phyloP scores from a whole-genome alignment of 2,113 vertebrate species.

The Thalassarche chlororhynchos region DNA sequence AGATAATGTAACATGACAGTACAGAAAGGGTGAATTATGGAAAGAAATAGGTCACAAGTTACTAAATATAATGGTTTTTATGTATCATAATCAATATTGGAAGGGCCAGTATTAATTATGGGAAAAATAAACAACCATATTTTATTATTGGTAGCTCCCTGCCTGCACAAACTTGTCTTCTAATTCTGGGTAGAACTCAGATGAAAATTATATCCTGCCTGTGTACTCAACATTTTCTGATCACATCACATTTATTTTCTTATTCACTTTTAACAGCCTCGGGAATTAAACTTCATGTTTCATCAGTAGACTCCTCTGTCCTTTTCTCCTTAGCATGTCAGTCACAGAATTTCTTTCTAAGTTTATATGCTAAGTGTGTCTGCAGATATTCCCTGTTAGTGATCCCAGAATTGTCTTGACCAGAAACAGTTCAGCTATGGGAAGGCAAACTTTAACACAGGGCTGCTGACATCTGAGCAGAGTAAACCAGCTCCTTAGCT shows the following conservation, averaged over 20 bases:
- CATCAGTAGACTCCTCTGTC: background rate
- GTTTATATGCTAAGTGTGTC: background rate
- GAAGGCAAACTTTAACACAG: accelerated
- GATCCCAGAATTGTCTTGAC: background rate
- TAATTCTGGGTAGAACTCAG: background rate
- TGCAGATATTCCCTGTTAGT: background rate
- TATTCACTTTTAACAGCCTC: background rate
- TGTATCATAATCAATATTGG: background rate
- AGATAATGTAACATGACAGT: background rate
- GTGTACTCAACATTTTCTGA: background rate
- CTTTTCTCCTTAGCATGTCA: background rate
- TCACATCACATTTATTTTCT: background rate
- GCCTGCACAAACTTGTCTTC: background rate
- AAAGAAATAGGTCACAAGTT: background rate
- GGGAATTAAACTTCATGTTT: background rate
- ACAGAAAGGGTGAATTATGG: background rate
- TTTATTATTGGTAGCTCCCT: background rate
- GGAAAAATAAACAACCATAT: background rate
- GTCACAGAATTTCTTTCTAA: background rate
- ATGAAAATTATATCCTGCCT: background rate
- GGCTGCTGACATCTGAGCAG: background rate
- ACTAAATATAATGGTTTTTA: background rate
- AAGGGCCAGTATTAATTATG: background rate
- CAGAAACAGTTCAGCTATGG: background rate
- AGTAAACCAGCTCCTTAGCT: background rate